Conservation (phyloP, 2,797 vertebrate genomes). For the Champsocephalus gunnari region DNA sequence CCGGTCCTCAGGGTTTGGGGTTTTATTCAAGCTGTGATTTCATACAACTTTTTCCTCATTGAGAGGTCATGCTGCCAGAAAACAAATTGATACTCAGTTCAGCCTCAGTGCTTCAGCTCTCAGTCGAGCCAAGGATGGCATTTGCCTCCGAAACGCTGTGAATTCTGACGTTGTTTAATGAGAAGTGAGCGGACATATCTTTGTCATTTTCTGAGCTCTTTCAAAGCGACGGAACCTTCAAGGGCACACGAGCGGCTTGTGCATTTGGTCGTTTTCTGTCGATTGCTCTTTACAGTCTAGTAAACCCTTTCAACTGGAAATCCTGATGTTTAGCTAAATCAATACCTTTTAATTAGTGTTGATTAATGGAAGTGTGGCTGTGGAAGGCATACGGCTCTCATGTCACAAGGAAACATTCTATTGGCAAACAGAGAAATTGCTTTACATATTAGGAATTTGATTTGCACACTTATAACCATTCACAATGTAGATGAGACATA, state of each 20-base stretch:
- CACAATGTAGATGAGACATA: slow-evolving; percentile 22
- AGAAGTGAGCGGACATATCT: slow-evolving; percentile 68
- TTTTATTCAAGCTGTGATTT: slow-evolving; percentile 49
- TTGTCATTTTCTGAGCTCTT: slow-evolving; percentile 70
- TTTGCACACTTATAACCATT: slow-evolving; percentile 24
- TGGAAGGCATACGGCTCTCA: slow-evolving; percentile 80
- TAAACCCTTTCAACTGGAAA: slow-evolving; percentile 82
- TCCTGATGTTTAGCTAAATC: slow-evolving; percentile 85
- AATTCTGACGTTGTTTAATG: slow-evolving; percentile 75
- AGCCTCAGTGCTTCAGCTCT: slow-evolving; percentile 57
- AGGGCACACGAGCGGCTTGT: slow-evolving; percentile 66
- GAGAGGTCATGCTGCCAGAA: slow-evolving; percentile 57
- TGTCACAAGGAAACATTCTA: slow-evolving; percentile 77
- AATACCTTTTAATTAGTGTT: slow-evolving; percentile 94
- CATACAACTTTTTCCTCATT: slow-evolving; percentile 45
- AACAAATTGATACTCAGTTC: slow-evolving; percentile 68
- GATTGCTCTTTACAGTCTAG: slow-evolving; percentile 76
- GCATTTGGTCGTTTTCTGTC: slow-evolving; percentile 47
- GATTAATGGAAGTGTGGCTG: slow-evolving; percentile 90
- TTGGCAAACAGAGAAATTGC: slow-evolving; percentile 69
- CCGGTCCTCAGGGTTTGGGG: slow-evolving; percentile 25
- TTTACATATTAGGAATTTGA: slow-evolving; percentile 46
- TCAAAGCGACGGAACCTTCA: slow-evolving; percentile 61
- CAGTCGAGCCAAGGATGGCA: slow-evolving; percentile 56
- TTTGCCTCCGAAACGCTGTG: slow-evolving; percentile 44